Evolutionary conservation across 2,113 vertebrate genomes (phyloP), one percentile per base, ranked within the genome.

Genomic region (Oxygymnocypris stewartii): DNA sequence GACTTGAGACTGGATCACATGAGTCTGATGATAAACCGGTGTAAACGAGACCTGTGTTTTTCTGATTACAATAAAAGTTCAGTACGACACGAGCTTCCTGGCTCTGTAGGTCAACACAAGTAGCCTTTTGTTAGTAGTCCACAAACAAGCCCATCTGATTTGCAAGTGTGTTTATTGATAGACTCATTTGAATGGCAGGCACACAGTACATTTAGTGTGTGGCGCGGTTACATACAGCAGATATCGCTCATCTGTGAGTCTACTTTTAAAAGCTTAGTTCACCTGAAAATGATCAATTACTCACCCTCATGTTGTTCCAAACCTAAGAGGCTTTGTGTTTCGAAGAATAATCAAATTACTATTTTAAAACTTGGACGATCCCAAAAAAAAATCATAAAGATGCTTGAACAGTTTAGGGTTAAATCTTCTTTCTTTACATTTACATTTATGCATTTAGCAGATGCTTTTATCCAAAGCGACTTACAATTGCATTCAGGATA

Each of bases 141-240:
- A 84, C 28, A 76, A 57, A 77, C 63, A 84, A 23, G 31, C 31
- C 51, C 78, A 42, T 63, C 79, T 75, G 44, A 12, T 71, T 82
- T 90, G 91, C 88, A 90, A 91, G 84, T 61, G 61, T 1, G 61
- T 80, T 78, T 80, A 23, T 88, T 40, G 44, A 74, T 49, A 31
- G 44, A n/a, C 85, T 90, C 35, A 92, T 94, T 94, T 94, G 91
- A 92, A 84, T 90, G 63, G 35, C 84, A 87, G 87, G 84, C 37
- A 57, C 65, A 23, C 14, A 16, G 79, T 44, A 1, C 3, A 12
- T 47, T 63, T 8, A 31, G 14, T 13, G 44, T 61, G 35, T 71
- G 49, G n/a, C 1, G 40, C 47, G 13, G 23, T 31, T 84, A n/a
- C 37, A 49, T 74, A 40, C n/a, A 61, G 47, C 7, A 2, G 6